Percentiles rank a stretch among this genome's conserved stretches.
These are phyloP conservation scores for Sarotherodon lohbergeri DNA, from an alignment of 2,113 vertebrate genomes.

Conservation along the genomic window DNA sequence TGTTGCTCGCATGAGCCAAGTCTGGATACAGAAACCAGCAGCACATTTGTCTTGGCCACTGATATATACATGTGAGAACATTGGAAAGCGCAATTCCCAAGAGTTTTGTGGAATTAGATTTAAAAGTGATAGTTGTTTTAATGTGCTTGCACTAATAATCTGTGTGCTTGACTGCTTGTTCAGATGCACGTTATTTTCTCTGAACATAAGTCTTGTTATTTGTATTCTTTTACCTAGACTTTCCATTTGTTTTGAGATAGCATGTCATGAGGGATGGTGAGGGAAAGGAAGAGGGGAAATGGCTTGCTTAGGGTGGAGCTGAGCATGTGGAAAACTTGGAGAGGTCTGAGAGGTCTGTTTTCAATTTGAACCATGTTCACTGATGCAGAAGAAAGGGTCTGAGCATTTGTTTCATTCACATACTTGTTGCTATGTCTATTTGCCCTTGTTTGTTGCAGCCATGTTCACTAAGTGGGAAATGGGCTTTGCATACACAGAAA, in stretches of 20 bases:
- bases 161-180: neutral
- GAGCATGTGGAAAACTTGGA: conserved; percentile 34
- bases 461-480: neutral
- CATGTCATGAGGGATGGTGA: conserved; percentile 25
- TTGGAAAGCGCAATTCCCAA: neutral
- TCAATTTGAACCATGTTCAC: conserved; percentile 66
- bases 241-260: conserved; percentile 42
- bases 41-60: neutral
- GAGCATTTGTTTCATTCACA: conserved; percentile 12
- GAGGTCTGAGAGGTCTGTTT: conserved; percentile 62
- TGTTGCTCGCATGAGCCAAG: neutral
- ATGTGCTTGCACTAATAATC: neutral
- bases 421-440: conserved; percentile 33
- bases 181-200: neutral
- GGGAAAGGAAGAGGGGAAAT: conserved; percentile 10
- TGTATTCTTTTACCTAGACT: conserved; percentile 25
- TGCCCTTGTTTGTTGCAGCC: conserved; percentile 33
- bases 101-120: neutral
- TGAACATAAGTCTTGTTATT: neutral
- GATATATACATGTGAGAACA: neutral
- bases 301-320: conserved; percentile 45
- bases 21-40: neutral
- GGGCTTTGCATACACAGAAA: neutral
- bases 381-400: conserved; percentile 33
- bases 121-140: neutral